These are phyloP conservation scores for Zaprionus nigranus DNA, from an alignment of 1,140 invertebrate genomes.

Conservation along the genomic window DNA sequence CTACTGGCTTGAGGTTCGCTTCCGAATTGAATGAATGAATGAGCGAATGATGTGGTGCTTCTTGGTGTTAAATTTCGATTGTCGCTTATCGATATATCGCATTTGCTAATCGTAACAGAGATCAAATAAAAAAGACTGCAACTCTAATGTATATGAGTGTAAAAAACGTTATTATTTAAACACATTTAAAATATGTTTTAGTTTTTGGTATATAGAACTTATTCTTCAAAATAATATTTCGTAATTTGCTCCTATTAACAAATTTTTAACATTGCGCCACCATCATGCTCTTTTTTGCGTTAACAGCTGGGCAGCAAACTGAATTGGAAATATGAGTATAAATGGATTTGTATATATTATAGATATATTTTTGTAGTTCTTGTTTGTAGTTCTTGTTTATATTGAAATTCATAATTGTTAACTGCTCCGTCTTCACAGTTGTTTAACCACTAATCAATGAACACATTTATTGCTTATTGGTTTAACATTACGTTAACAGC, in stretches of 20 bases:
- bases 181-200: not conserved
- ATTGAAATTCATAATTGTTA: no score
- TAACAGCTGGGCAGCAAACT: not conserved
- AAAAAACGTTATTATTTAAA: no score
- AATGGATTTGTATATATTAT: no score
- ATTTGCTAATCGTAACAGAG: not conserved
- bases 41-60: slow-evolving; percentile 30
- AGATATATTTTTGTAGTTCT: no score
- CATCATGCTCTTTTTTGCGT: not conserved
- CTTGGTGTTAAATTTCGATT: slow-evolving; percentile 5
- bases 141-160: not conserved
- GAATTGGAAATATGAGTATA: no score
- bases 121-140: not conserved
- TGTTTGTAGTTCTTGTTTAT: no score
- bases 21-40: slow-evolving; percentile 51
- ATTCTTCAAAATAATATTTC: not conserved
- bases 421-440: no score
- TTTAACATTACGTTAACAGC: not conserved
- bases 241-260: not conserved
- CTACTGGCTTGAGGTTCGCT: slow-evolving; percentile 35
- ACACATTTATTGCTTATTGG: no score
- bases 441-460: no score
- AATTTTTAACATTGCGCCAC: not conserved
- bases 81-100: slow-evolving; percentile 1
- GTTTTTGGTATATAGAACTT: not conserved